Percentiles rank a stretch among this genome's conserved stretches.
phyloP scores from a whole-genome alignment of 2,888 invertebrate species.

The Nomada fabriciana region DNA sequence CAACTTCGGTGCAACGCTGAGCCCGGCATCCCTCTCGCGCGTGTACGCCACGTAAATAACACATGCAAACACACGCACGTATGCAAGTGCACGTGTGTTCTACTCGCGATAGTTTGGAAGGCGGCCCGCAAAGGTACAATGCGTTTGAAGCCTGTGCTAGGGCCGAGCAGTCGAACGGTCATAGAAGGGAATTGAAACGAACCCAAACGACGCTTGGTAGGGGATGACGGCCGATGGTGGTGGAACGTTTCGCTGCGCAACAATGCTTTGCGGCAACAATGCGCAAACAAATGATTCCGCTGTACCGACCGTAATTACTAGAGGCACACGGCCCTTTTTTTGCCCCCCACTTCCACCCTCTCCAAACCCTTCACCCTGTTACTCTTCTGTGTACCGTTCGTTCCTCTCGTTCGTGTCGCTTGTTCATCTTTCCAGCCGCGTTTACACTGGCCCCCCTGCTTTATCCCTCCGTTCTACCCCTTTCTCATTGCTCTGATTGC shows the following conservation, averaged over 20 bases:
- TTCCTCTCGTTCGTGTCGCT: constrained; percentile 40
- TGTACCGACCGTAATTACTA: constrained; percentile 80
- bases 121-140: constrained; percentile 66
- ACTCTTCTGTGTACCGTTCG: constrained; percentile 35
- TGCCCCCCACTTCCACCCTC: constrained; percentile 20
- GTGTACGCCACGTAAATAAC: not conserved
- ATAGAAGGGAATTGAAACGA: constrained; percentile 63
- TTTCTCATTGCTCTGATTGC: constrained; percentile 71
- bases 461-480: constrained; percentile 44
- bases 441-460: constrained; percentile 25
- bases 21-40: not conserved
- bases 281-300: constrained; percentile 81
- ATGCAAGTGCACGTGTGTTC: not conserved
- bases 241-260: constrained; percentile 73
- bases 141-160: constrained; percentile 64
- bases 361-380: not conserved
- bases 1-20: constrained; percentile 34
- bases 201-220: constrained; percentile 21
- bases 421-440: constrained; percentile 41
- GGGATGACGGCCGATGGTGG: constrained; percentile 66
- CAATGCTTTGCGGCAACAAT: constrained; percentile 81
- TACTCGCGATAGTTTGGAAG: constrained; percentile 7
- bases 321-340: constrained; percentile 63
- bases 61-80: not conserved
- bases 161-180: constrained; percentile 53